Evolutionary conservation across 2,113 vertebrate species (phyloP), one percentile per base, ranked within the genome.

Genomic region (Edolisoma coerulescens): DNA sequence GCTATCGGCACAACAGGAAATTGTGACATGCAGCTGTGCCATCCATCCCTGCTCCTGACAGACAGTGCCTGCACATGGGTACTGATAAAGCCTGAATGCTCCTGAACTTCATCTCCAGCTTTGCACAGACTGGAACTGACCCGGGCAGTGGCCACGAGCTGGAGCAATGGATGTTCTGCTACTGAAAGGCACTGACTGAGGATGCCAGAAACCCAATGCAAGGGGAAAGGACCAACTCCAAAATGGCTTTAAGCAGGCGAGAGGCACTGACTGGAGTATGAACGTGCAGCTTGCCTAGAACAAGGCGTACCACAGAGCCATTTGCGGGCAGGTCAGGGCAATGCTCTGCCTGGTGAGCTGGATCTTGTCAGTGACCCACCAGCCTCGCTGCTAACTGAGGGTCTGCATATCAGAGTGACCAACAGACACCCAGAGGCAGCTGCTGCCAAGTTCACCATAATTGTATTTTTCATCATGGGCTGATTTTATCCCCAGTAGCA

Each of bases 91-190:
- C 59, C 35, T 10, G 2, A 71, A 47, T 11, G 30, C 56, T 84
- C 52, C 50, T 39, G 10, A 83, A 15, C 64, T 69, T 41, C 70
- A 80, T 33, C 57, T 61, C 87, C 67, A 39, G 68, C 67, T 86
- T 4, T 76, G 49, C 85, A 74, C 60, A 76, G 69, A 12, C 30
- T 63, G 30, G 3, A 10, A 26, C 44, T 69, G 64, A 50, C 20
- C 32, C 2, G 0, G 16, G 49, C 60, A 87, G 57, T 2, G 2
- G 39, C 73, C 32, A 30, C 0, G 0, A 79, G 65, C 35, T 4
- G 1, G 9, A 52, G 45, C 2, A 3, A 56, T 18, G 61, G 57
- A 71, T 47, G 26, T 16, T 19, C 52, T 81, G 78, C 64, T 54
- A 27, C 60, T 13, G 28, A 53, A 80, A 75, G 52, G 50, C 60